Base-by-base conservation (phyloP, 2,888 invertebrate species). In the Lasioglossum morio region DNA sequence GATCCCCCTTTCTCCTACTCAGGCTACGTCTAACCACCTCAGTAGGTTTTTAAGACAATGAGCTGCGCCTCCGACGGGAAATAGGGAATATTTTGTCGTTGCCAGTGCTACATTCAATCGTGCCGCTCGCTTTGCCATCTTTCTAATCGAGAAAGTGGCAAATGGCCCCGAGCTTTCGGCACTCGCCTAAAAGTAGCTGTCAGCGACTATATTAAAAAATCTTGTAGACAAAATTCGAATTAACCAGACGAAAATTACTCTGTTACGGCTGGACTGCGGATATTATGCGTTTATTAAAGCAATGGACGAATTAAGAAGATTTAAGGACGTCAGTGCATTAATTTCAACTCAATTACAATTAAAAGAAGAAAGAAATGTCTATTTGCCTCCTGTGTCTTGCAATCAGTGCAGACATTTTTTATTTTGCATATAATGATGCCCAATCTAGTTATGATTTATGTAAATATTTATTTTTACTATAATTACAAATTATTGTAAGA, bases 81-180 rank as follows among this genome's bases (percentile, higher is more conserved):
- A 82, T 85, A 81, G 87, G 80, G 89, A 83, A 84, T 87, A 87
- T 88, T 88, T 89, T 85, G 88, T 80, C 86, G 79, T 85, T 81
- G 86, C 53, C 77, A 60, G 73, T 77, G 53, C 74, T 75, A 85
- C 92, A 93, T 92, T 92, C 93, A 92, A 93, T 90, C 91, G 84
- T 60, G 69, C 85, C 87, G 89, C 90, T 87, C 91, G 89, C 92
- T 92, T 92, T 91, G 94, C 93, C 93, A 93, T 93, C 93, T 94
- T 93, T 93, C 93, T 93, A 94, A 94, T 94, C 91, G 90, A 89
- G 85, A 89, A 93, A 94, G 94, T 94, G 91, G 88, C 90, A 82
- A 81, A 76, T 77, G 79, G 80, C 77, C 82, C 30, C 75, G 72
- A 73, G 34, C 75, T 69, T 69, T 23, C 34, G 34, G 19, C 19